These are phyloP conservation scores for Notarius quadriscutis DNA, from an alignment of 2,113 vertebrate genomes.

Conservation along the genomic window DNA sequence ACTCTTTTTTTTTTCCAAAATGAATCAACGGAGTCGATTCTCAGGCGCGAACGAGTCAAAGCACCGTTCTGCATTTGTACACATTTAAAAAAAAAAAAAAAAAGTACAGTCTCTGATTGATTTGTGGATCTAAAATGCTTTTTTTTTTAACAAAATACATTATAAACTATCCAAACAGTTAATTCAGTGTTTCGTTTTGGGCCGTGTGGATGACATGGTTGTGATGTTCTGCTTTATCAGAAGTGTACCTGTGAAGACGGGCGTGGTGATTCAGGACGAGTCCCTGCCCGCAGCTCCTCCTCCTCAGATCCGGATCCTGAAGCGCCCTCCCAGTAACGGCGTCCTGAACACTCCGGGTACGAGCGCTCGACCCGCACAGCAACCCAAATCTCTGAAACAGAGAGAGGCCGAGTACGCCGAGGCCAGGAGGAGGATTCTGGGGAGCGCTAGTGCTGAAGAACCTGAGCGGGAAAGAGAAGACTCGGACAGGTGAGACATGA, in stretches of 20 bases:
- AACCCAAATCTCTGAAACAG: conserved; percentile 89
- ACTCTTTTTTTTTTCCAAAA: neutral
- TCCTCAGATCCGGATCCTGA: conserved; percentile 92
- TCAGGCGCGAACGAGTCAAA: neutral
- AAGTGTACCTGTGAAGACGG: conserved; percentile 79
- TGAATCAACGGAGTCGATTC: neutral
- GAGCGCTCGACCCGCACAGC: conserved; percentile 79
- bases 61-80: too few species aligned
- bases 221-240: conserved; percentile 71
- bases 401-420: conserved; percentile 93
- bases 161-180: neutral
- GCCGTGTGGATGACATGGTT: neutral
- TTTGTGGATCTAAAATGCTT: too few species aligned
- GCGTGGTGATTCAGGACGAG: conserved; percentile 93
- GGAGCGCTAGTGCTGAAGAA: conserved; percentile 90
- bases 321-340: conserved; percentile 88
- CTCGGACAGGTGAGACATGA: conserved; percentile 63
- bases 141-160: too few species aligned
- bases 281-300: conserved; percentile 87
- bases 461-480: conserved; percentile 75
- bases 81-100: too few species aligned
- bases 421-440: conserved; percentile 87
- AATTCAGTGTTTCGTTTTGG: neutral
- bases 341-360: conserved; percentile 75
- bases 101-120: too few species aligned